Percentiles rank a stretch among this genome's conserved stretches.
Conservation (phyloP, 2,888 invertebrate species). For the Andrena haemorrhoa region DNA sequence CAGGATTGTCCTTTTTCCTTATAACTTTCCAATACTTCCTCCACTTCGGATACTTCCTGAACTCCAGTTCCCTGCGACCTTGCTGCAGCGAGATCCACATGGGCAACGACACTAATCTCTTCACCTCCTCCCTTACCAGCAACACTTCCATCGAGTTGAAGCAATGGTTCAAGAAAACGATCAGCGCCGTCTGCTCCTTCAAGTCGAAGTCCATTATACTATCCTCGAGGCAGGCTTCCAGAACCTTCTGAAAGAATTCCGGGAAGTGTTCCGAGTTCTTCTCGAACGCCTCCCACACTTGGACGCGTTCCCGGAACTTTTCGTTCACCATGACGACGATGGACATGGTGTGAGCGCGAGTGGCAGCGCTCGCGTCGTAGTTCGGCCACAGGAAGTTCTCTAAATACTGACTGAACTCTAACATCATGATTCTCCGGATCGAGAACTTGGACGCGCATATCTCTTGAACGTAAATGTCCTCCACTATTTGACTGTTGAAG, state of each 20-base stretch:
- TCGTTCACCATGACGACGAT: slow-evolving; percentile 99
- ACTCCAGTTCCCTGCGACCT: slow-evolving; percentile 93
- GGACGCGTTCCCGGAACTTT: slow-evolving; percentile 98
- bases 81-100: slow-evolving; percentile 97
- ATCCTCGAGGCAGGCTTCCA: slow-evolving; percentile 90
- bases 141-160: slow-evolving; percentile 99
- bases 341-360: slow-evolving; percentile 96
- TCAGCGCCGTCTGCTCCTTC: slow-evolving; percentile 93
- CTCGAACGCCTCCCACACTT: slow-evolving; percentile 97
- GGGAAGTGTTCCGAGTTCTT: slow-evolving; percentile 91
- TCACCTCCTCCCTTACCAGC: slow-evolving; percentile 96
- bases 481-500: slow-evolving; percentile 92
- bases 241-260: slow-evolving; percentile 93
- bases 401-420: slow-evolving; percentile 98
- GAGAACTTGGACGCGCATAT: slow-evolving; percentile 94
- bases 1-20: slow-evolving; percentile 93
- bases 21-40: slow-evolving; percentile 96
- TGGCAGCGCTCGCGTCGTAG: slow-evolving; percentile 91
- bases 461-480: slow-evolving; percentile 95
- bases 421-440: slow-evolving; percentile 95
- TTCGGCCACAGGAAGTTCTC: slow-evolving; percentile 99
- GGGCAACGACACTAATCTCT: slow-evolving; percentile 96
- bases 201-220: slow-evolving; percentile 84
- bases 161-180: slow-evolving; percentile 97
- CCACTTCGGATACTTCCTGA: slow-evolving; percentile 95